These are phyloP conservation scores for Spinus pinus DNA, from an alignment of 2,797 vertebrate species.

Conservation along the genomic window DNA sequence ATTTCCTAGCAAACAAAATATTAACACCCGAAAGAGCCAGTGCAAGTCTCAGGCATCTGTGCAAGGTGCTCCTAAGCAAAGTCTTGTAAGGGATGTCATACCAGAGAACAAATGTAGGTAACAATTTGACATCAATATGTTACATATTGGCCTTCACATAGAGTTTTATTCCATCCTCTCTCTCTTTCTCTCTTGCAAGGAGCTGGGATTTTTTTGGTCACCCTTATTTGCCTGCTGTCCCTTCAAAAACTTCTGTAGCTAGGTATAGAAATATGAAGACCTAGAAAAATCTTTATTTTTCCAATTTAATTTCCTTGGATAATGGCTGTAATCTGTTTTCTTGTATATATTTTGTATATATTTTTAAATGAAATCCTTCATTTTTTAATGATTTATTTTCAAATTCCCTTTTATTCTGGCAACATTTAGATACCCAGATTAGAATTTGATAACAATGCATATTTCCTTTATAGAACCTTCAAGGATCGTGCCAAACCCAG, in stretches of 20 bases:
- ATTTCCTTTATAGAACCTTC: neutral
- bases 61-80: neutral
- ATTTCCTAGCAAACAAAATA: neutral
- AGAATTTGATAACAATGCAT: neutral
- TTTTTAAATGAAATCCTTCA: neutral
- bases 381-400: neutral
- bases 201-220: neutral
- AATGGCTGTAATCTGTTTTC: neutral
- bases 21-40: neutral
- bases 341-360: neutral
- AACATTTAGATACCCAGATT: neutral
- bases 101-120: neutral
- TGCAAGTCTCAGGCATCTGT: neutral
- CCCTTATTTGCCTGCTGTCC: neutral
- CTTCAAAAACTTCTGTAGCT: neutral
- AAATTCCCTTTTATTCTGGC: neutral
- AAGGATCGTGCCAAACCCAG: neutral
- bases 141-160: neutral
- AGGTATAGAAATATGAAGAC: neutral
- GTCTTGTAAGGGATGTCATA: neutral
- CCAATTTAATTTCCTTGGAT: neutral
- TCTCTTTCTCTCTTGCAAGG: neutral
- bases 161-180: neutral
- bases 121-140: neutral
- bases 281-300: neutral